Evolutionary conservation across 2,888 invertebrate genomes (phyloP), one percentile per base, ranked within the genome.

Genomic region (Beris morrisii): DNA sequence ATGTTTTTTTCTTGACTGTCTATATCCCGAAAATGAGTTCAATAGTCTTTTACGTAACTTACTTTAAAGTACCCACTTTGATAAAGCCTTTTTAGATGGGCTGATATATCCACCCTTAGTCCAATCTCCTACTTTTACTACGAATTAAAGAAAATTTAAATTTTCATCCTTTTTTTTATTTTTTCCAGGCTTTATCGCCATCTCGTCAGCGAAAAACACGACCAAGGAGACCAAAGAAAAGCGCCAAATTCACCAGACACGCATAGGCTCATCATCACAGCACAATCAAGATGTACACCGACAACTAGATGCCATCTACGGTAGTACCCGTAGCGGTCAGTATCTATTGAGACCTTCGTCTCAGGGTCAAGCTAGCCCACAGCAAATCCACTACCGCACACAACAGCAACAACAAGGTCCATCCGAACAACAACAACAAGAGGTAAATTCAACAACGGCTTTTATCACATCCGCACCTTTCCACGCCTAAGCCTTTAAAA

Each of bases 301-400:
- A 55, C 79, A 79, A 7, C 76, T 79, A 70, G 79, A 79, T 71
- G 78, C 77, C 0, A 77, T 79, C 63, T 79, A 79, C 65, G 77
- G 79, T 2, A 67, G 76, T 11, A 79, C 67, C 78, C 76, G 13
- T 76, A 76, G 68, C 78, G 78, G 70, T 79, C 79, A 70, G 74
- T 79, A 69, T 78, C 79, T 72, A 77, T 77, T 61, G 78, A 32
- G 53, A 38, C 43, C 43, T 13, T 44, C 69, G 15, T 15, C 38
- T 7, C 30, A 56, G 9, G 54, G 54, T 32, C 43, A 43, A 43
- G 48, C 11, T 48, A 9, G 38, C 9, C 48, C 6, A 64, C 70
- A 48, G 13, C 71, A 72, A 9, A 70, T 69, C 45, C 65, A 64
- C 32, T 67, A 67, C 32, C 70, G 69, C 13, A 64, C 65, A 2